Base-by-base conservation (phyloP, 2,888 invertebrate species). In the Camptogramma bilineatum region DNA sequence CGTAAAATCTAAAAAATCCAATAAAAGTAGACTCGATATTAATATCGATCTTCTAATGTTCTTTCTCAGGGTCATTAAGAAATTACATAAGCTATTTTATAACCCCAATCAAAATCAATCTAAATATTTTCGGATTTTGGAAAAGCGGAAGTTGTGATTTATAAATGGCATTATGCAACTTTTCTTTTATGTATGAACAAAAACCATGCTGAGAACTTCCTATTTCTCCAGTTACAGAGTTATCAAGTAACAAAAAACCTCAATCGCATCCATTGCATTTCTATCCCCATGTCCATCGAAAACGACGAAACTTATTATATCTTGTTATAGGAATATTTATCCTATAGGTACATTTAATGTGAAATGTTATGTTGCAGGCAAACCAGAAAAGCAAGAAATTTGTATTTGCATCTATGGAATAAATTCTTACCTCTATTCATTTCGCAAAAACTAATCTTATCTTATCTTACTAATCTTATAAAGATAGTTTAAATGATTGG, bases 131-230 rank as follows among this genome's bases (percentile, higher is more conserved):
- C 13, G 13, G 18, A 52, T 52, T 61, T 61, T 50, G 58, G 55
- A 50, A 67, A 57, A 64, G 67, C 57, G 60, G 47, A 56, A 58
- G 52, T 56, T 57, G 48, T 58, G 31, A 65, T 50, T 57, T 24
- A 24, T 50, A 24, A 16, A 34, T 21, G 21, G n/a, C 9, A 44
- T 57, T 39, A 57, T 24, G 42, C 24, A 57, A 57, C 57, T 24
- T 42, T 50, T 51, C 31, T 47, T 31, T 48, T 46, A 18, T 17
- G 44, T 2, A 39, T 39, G 9, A 56, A 31, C 28, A 3, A 34
- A 52, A 52, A 34, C 16, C 13, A 21, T 52, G n/a, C n/a, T n/a
- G 55, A 18, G 46, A 55, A 55, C 51, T 7, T 44, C 44, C 16
- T 7, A 44, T 17, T 17, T 44, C 44, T 5, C 3, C 16, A 16